These are phyloP conservation scores for Apocrypta bakeri DNA, from an alignment of 1,140 invertebrate species.

Conservation along the genomic window DNA sequence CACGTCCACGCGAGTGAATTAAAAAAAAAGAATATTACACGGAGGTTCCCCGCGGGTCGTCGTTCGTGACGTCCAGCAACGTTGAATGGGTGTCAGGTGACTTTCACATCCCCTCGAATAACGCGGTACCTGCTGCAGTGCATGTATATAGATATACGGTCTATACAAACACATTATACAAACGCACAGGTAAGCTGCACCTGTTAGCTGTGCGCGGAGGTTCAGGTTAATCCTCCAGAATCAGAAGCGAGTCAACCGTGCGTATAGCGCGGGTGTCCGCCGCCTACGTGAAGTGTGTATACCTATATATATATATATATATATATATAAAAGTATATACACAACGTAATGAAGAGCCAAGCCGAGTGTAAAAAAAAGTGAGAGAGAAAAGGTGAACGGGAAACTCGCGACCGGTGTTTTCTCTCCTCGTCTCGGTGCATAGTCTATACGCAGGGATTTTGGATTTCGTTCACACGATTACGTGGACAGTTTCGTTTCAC, in stretches of 20 bases:
- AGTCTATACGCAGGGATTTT: neutral
- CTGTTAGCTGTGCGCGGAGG: neutral
- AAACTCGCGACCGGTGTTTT: conserved; percentile 29
- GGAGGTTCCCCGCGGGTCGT: neutral
- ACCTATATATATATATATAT: neutral
- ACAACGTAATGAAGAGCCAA: neutral
- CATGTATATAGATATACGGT: too few species aligned
- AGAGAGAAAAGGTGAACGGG: neutral
- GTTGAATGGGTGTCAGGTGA: conserved; percentile 42
- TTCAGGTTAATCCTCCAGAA: conserved; percentile 21
- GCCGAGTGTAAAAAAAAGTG: neutral
- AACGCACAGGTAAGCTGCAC: neutral
- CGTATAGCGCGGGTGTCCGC: conserved; percentile 31
- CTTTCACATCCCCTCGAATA: conserved; percentile 45
- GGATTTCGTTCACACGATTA: conserved; percentile 13
- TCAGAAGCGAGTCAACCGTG: conserved; percentile 31
- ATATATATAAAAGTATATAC: too few species aligned
- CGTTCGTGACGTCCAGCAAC: neutral
- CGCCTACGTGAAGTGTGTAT: too few species aligned
- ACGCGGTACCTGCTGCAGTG: neutral
- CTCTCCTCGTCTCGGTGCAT: neutral
- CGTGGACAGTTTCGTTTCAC: conserved; percentile 27
- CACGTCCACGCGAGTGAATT: neutral
- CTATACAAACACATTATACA: too few species aligned
- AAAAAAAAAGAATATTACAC: neutral